phyloP scores from a whole-genome alignment of 2,113 vertebrate genomes.

The Calyptommatus sinebrachiatus region DNA sequence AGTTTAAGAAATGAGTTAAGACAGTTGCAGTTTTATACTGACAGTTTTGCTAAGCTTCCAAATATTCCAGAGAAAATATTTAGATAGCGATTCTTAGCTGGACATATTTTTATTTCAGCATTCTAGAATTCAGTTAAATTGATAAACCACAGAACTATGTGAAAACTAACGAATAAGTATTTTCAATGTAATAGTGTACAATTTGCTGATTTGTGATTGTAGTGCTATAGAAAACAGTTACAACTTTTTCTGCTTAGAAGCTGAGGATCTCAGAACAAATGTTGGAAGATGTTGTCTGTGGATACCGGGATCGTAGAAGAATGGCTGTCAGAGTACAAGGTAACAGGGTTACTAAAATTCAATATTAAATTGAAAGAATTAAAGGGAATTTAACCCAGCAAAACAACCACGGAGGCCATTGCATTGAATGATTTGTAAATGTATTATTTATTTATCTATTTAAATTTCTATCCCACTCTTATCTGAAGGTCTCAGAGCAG shows the following conservation, averaged over 20 bases:
- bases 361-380: neutral
- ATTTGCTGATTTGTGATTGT: neutral
- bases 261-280: slow-evolving; percentile 71
- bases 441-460: too few relatives aligned
- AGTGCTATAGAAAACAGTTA: neutral
- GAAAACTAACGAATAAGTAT: neutral
- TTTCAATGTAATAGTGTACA: neutral
- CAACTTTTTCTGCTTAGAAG: slow-evolving; percentile 57
- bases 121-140: neutral
- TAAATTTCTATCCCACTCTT: neutral
- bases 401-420: neutral
- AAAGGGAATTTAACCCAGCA: neutral
- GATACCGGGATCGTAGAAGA: slow-evolving; percentile 89
- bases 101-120: neutral
- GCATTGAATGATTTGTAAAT: neutral
- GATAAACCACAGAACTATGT: neutral
- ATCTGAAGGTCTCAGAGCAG: too few relatives aligned
- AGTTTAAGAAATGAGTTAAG: neutral
- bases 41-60: neutral
- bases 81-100: neutral
- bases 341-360: neutral
- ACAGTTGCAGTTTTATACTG: neutral
- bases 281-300: slow-evolving; percentile 94
- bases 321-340: neutral
- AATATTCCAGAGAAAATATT: neutral